Evolutionary conservation across 2,888 invertebrate species (phyloP).

Genomic region (Chrysolina haemoptera): DNA sequence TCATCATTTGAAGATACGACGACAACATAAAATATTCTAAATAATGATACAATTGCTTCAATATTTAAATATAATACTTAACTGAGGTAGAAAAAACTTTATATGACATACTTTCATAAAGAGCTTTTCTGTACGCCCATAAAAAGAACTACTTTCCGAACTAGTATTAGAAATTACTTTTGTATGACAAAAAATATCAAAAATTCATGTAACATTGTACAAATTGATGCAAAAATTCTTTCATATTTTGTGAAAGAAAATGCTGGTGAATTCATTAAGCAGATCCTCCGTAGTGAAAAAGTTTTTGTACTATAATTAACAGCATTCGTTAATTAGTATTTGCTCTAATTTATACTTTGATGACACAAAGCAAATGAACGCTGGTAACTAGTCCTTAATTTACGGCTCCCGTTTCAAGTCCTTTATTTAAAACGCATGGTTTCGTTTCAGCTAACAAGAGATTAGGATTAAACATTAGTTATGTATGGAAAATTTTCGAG

Average conservation of each 20-base stretch:
- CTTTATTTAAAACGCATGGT: conserved; percentile 10
- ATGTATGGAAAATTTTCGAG: neutral
- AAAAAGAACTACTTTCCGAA: no score
- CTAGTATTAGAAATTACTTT: no score
- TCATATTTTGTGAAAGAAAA: neutral
- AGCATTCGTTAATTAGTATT: conserved; percentile 39
- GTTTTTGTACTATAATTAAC: conserved; percentile 28
- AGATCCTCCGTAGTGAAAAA: conserved; percentile 4
- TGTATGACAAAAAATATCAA: no score
- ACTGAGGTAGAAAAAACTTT: no score
- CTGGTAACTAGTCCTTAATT: conserved; percentile 11
- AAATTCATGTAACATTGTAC: neutral
- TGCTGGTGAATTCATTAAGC: neutral
- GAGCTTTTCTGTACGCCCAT: no score
- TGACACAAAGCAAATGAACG: conserved; percentile 29
- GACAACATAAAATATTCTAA: no score
- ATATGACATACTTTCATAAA: no score
- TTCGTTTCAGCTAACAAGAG: neutral
- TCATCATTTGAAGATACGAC: no score
- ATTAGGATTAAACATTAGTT: neutral
- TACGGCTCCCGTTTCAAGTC: conserved; percentile 19
- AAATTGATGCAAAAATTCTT: neutral
- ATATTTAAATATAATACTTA: no score
- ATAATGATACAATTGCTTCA: no score
- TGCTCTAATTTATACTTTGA: conserved; percentile 32